Conservation (phyloP, 30 jellyfish, hydroid and myxozoan species). For the Aurelia coerulea region DNA sequence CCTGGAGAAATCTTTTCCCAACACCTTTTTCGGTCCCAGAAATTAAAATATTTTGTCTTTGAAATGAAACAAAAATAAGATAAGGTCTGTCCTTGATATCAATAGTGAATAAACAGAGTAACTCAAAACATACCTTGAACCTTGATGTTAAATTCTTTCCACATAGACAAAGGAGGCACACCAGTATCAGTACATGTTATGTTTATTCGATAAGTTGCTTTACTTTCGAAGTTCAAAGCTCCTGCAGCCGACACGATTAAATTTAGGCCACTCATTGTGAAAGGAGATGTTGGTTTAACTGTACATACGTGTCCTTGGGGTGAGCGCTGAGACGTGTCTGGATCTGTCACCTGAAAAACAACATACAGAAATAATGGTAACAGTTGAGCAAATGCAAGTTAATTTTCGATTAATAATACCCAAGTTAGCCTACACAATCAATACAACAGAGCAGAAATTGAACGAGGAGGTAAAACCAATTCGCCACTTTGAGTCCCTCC, state of each 20-base stretch:
- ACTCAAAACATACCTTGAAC: conserved; percentile 37
- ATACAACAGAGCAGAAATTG: no score
- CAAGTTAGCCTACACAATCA: no score
- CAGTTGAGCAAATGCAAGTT: no score
- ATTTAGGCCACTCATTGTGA: conserved; percentile 40
- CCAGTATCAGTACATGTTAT: conserved; percentile 71
- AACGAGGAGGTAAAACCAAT: no score
- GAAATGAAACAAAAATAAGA: no score
- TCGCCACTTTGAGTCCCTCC: no score
- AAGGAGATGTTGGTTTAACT: conserved; percentile 42
- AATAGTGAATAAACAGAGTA: background rate
- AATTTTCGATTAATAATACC: no score
- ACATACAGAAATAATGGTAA: no score
- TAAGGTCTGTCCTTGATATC: background rate
- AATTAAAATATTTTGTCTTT: background rate
- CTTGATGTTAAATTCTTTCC: conserved; percentile 16
- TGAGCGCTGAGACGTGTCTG: conserved; percentile 57
- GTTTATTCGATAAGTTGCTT: conserved; percentile 1
- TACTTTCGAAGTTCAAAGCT: conserved; percentile 29
- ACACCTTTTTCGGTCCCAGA: background rate
- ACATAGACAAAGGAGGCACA: conserved; percentile 51
- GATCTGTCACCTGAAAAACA: conserved; percentile 57
- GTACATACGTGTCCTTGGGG: conserved; percentile 57
- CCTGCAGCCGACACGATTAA: conserved; percentile 14
- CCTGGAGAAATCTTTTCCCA: background rate